Evolutionary conservation across 2,888 invertebrate species (phyloP), one percentile per base, ranked within the genome.

Genomic region (Stenurella melanura): DNA sequence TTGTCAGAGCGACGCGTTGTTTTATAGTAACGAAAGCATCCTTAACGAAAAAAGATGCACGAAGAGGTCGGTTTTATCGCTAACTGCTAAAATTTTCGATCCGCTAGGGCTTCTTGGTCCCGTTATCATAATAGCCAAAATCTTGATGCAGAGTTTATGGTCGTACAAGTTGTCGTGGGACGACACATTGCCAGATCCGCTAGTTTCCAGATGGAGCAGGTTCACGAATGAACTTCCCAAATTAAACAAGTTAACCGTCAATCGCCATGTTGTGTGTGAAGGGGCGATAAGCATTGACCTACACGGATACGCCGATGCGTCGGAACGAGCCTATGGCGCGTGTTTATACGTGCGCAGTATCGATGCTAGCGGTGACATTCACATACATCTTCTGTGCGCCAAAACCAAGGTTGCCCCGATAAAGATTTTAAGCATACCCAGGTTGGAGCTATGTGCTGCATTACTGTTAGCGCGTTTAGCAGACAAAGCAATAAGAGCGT

Each of bases 41-140:
- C 0, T 18, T 12, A 64, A 64, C 0, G 10, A 9, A 1, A 2
- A 61, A 61, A 61, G 34, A 61, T 61, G 4, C 30, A 61, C 61
- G 7, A 61, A 34, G n/a, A 61, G 61, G 34, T 61, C 30, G 7
- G 61, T 61, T 61, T n/a, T 61, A 15, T 60, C 60, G 6, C 26
- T 58, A 9, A 60, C 26, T 4, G 60, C 26, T 15, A 60, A 21
- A 26, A 60, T 60, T 26, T 60, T 21, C n/a, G n/a, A n/a, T n/a
- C n/a, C n/a, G n/a, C n/a, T n/a, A n/a, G n/a, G n/a, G n/a, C n/a
- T n/a, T n/a, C 19, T n/a, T 63, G 38, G 38, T 38, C 34, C 38
- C 34, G 34, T 63, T 34, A 34, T 38, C 9, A 11, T 9, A 38
- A 38, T 38, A 38, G 9, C 38, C 12, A 38, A 38, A 38, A 38